Percentiles rank a stretch among this genome's conserved stretches.
Evolutionary conservation across 2,113 vertebrate species (phyloP).

Genomic region (Candoia aspera): DNA sequence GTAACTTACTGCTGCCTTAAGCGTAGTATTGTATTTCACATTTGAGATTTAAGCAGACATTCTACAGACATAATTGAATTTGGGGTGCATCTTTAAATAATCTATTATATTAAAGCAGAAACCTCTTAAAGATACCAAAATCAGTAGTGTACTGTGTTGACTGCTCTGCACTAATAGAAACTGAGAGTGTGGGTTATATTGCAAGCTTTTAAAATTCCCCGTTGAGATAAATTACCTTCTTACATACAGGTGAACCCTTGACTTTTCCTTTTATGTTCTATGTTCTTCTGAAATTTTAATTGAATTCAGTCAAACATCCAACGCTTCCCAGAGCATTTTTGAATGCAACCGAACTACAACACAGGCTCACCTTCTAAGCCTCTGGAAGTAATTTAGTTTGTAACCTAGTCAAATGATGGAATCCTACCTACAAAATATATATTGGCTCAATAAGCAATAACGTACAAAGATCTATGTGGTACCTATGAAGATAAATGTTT

Average conservation of each 20-base stretch:
- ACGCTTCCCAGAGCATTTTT: slow-evolving; percentile 32
- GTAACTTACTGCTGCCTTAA: slow-evolving; percentile 50
- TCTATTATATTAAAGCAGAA: background rate
- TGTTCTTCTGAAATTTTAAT: slow-evolving; percentile 41
- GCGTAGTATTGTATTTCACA: slow-evolving; percentile 29
- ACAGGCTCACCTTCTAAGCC: slow-evolving; percentile 45
- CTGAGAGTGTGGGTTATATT: background rate
- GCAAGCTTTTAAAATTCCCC: slow-evolving; percentile 2
- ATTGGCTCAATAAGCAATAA: slow-evolving; percentile 61
- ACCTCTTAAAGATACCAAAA: background rate
- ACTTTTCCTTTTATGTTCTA: background rate
- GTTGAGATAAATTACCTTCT: background rate
- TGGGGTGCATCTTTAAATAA: background rate
- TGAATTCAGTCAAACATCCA: slow-evolving; percentile 15
- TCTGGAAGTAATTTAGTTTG: background rate
- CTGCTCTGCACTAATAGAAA: background rate
- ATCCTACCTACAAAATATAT: slow-evolving; percentile 35
- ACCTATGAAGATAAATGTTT: slow-evolving; percentile 47
- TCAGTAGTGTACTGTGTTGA: background rate
- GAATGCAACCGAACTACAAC: slow-evolving; percentile 46
- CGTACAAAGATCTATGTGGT: slow-evolving; percentile 16
- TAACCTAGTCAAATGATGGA: slow-evolving; percentile 21
- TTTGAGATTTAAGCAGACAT: slow-evolving; percentile 3
- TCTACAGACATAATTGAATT: background rate
- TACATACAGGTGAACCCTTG: background rate